phyloP scores from a whole-genome alignment of 2,797 vertebrate species.

The Hapalemur alaotrensis region DNA sequence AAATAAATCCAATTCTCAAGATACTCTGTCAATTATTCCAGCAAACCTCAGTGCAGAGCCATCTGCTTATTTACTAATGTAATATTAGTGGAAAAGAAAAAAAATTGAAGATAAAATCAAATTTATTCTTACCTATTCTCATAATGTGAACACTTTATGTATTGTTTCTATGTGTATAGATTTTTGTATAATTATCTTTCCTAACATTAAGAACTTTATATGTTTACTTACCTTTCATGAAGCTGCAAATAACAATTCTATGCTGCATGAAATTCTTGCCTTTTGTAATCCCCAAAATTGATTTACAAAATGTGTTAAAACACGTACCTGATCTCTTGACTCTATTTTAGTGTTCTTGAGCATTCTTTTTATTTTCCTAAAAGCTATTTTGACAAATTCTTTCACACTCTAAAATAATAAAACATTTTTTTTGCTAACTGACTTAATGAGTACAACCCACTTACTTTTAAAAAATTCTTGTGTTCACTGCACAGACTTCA shows the following conservation, averaged over 20 bases:
- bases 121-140: conserved; percentile 31
- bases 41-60: neutral
- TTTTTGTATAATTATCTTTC: neutral
- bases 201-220: neutral
- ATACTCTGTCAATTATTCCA: neutral
- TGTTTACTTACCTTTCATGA: neutral
- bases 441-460: conserved; percentile 27
- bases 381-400: conserved; percentile 63
- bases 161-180: neutral
- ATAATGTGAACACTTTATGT: neutral
- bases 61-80: conserved; percentile 22
- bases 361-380: conserved; percentile 62
- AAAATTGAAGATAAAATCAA: neutral
- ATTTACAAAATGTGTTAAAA: conserved; percentile 39
- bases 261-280: neutral
- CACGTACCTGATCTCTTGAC: neutral
- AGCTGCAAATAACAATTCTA: neutral
- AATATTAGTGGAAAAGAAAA: conserved; percentile 14
- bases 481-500: neutral
- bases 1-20: conserved; percentile 55
- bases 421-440: conserved; percentile 31
- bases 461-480: neutral
- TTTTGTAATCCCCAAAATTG: neutral
- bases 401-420: conserved; percentile 3
- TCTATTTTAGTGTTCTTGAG: conserved; percentile 31